phyloP scores from a whole-genome alignment of 2,888 invertebrate genomes.

The Octodonta nipae region DNA sequence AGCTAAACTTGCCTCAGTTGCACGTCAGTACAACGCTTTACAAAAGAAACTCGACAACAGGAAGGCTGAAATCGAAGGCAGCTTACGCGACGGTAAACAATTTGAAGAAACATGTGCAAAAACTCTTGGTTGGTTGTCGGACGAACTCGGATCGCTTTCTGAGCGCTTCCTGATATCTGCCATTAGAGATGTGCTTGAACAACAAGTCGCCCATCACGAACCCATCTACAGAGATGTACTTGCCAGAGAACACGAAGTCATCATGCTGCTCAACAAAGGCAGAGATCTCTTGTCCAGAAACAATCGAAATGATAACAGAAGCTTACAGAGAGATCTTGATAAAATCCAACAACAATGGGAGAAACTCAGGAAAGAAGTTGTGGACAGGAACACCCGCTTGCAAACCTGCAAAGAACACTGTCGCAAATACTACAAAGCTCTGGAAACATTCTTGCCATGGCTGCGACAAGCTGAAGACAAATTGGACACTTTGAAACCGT shows the following conservation, averaged over 20 bases:
- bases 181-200: constrained; percentile 64
- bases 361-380: constrained; percentile 73
- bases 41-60: constrained; percentile 80
- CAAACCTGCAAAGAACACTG: constrained; percentile 87
- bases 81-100: constrained; percentile 68
- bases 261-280: constrained; percentile 86
- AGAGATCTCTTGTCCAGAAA: constrained; percentile 46
- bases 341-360: constrained; percentile 87
- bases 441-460: constrained; percentile 82
- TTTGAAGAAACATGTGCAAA: constrained; percentile 80
- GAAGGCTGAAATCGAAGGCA: constrained; percentile 77
- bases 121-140: constrained; percentile 79
- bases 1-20: constrained; percentile 73
- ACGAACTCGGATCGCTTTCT: constrained; percentile 61
- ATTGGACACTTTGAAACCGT: constrained; percentile 61
- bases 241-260: constrained; percentile 81
- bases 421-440: constrained; percentile 73
- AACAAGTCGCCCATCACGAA: constrained; percentile 79
- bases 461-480: constrained; percentile 75
- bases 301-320: constrained; percentile 41
- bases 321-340: constrained; percentile 67
- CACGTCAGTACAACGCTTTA: constrained; percentile 72
- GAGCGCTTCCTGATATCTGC: constrained; percentile 77
- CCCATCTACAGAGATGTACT: constrained; percentile 80
- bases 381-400: constrained; percentile 71